Evolutionary conservation across 2,797 vertebrate genomes (phyloP).

Genomic region (Pelodytes ibericus): DNA sequence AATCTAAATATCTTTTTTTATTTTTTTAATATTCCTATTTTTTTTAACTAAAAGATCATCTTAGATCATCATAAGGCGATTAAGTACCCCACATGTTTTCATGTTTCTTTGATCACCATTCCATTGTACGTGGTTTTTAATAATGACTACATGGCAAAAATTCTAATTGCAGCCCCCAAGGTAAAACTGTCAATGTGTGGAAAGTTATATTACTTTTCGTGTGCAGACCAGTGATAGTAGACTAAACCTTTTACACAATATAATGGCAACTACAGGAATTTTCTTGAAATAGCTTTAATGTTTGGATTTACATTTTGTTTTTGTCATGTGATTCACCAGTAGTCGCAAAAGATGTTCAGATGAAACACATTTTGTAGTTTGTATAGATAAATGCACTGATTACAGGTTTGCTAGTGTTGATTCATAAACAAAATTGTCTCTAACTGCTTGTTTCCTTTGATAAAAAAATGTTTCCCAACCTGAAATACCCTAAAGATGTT

Average conservation of each 20-base stretch:
- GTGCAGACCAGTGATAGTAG: conserved; percentile 8
- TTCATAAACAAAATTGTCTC: not conserved
- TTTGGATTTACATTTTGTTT: not conserved
- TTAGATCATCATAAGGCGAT: not conserved
- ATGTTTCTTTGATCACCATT: conserved; percentile 1
- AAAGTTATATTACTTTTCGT: not conserved
- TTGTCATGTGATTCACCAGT: not conserved
- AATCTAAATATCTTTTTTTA: too few species aligned
- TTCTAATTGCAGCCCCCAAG: not conserved
- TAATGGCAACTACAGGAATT: not conserved
- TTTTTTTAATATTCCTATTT: too few species aligned
- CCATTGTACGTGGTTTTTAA: not conserved
- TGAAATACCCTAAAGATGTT: not conserved
- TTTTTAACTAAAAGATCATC: too few species aligned
- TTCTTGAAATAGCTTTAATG: not conserved
- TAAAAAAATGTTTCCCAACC: not conserved
- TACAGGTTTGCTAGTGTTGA: not conserved
- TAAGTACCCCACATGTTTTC: not conserved
- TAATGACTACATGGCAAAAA: not conserved
- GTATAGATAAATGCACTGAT: not conserved
- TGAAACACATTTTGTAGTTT: not conserved
- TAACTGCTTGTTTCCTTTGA: conserved; percentile 2
- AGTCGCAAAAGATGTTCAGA: not conserved
- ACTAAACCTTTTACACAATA: not conserved
- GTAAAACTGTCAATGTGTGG: not conserved